Evolutionary conservation across 2,113 vertebrate species (phyloP).

Genomic region (Indri indri): DNA sequence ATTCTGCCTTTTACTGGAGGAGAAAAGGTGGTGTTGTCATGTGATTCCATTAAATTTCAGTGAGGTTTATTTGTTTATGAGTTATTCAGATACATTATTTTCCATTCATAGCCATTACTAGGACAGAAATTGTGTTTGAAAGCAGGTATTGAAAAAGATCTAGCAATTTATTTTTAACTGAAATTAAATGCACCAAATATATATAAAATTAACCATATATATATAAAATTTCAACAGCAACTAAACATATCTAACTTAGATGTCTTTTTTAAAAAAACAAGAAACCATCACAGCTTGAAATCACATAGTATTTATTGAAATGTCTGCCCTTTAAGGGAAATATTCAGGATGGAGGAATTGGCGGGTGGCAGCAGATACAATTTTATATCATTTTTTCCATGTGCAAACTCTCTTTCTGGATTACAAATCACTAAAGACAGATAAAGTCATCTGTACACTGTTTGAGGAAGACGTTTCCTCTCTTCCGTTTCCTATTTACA

Average conservation of each 20-base stretch:
- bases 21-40: background rate
- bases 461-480: slow-evolving; percentile 69
- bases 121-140: background rate
- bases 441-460: slow-evolving; percentile 49
- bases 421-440: slow-evolving; percentile 72
- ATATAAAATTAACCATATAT: background rate
- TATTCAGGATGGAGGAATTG: background rate
- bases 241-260: background rate
- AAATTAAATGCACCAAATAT: background rate
- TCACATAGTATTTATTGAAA: background rate
- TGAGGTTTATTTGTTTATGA: background rate
- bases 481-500: slow-evolving; percentile 77
- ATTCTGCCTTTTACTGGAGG: background rate
- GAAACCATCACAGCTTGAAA: background rate
- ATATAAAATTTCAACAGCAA: background rate
- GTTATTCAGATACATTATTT: background rate
- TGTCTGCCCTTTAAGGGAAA: background rate
- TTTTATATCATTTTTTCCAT: background rate
- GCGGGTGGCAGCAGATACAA: background rate
- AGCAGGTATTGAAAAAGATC: background rate
- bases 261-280: background rate
- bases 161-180: slow-evolving; percentile 2
- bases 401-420: slow-evolving; percentile 38
- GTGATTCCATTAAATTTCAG: background rate
- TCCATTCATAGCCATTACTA: background rate